phyloP scores from a whole-genome alignment of 2,113 vertebrate species.

The Parus major region DNA sequence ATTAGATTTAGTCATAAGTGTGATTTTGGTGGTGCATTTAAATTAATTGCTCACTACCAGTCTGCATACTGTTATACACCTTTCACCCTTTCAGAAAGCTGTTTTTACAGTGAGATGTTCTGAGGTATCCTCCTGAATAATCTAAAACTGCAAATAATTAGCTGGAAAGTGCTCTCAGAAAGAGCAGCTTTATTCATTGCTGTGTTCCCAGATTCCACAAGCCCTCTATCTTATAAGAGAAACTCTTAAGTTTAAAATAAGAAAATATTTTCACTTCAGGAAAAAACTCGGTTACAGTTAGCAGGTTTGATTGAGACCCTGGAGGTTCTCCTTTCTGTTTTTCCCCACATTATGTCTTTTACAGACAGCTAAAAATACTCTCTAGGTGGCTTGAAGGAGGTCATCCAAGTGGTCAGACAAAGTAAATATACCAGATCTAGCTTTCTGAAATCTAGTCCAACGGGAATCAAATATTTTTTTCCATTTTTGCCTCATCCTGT shows the following conservation, averaged over 20 bases:
- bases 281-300: constrained; percentile 23
- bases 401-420: constrained; percentile 25
- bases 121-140: not conserved
- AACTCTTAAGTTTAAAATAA: not conserved
- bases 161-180: not conserved
- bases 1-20: not conserved
- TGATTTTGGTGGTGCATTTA: not conserved
- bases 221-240: not conserved
- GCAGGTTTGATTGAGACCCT: not conserved
- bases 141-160: not conserved
- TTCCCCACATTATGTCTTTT: constrained; percentile 1
- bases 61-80: not conserved
- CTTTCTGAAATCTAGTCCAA: not conserved
- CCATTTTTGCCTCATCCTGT: constrained; percentile 9
- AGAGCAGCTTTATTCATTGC: not conserved
- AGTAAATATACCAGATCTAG: constrained; percentile 25
- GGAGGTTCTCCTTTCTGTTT: not conserved
- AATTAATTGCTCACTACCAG: not conserved
- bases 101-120: not conserved
- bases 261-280: not conserved
- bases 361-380: not conserved
- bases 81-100: not conserved
- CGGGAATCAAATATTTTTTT: not conserved
- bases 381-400: not conserved
- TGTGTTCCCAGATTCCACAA: not conserved